Evolutionary conservation across 2,888 invertebrate genomes (phyloP).

Genomic region (Bursaphelenchus okinawaensis): DNA sequence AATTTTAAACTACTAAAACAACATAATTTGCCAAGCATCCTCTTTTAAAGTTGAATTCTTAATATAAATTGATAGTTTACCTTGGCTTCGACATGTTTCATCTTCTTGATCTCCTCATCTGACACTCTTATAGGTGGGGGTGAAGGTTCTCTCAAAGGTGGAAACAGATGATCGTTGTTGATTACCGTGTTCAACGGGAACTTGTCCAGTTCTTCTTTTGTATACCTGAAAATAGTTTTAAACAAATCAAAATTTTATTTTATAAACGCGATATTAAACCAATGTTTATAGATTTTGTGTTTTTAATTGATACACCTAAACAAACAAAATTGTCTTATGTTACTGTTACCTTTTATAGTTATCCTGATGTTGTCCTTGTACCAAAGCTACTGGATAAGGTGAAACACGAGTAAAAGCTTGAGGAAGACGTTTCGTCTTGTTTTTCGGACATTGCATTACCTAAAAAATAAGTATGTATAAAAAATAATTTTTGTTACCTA

Average conservation of each 20-base stretch:
- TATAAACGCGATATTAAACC: too few relatives aligned
- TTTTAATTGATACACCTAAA: too few relatives aligned
- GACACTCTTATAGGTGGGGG: constrained; percentile 45
- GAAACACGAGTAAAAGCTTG: constrained; percentile 21
- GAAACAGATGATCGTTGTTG: constrained; percentile 62
- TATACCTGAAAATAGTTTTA: constrained; percentile 62
- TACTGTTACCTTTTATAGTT: constrained; percentile 72
- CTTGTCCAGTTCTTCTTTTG: constrained; percentile 78
- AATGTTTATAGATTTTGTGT: too few relatives aligned
- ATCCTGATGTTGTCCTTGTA: constrained; percentile 93
- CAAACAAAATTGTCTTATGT: too few relatives aligned
- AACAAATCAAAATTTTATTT: constrained; percentile 4
- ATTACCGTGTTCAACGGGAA: constrained; percentile 86
- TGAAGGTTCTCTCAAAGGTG: constrained; percentile 42
- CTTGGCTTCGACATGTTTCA: not conserved
- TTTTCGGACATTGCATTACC: constrained; percentile 23
- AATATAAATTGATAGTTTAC: not conserved
- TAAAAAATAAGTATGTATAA: too few relatives aligned
- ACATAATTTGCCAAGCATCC: too few relatives aligned
- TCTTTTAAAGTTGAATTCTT: not conserved
- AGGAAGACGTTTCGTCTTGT: constrained; percentile 8
- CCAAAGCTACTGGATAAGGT: constrained; percentile 79
- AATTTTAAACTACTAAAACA: too few relatives aligned
- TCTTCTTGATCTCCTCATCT: constrained; percentile 35
- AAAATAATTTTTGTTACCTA: too few relatives aligned